Base-by-base conservation (phyloP, 2,797 vertebrate genomes). In the Mormyrus hasselquistii region DNA sequence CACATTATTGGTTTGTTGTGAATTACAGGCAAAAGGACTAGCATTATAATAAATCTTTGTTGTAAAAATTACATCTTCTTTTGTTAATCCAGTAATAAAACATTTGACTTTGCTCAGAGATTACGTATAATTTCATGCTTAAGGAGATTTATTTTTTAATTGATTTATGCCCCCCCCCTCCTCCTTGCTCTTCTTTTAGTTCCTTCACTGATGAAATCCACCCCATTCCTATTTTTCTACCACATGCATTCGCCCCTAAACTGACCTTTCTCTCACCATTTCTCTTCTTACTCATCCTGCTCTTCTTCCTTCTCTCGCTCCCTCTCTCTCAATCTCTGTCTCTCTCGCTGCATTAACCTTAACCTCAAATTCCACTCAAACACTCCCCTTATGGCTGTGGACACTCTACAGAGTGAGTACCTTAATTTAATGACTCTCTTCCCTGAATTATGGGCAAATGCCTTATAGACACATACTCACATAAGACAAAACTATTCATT, bases 141-240 rank as follows among this genome's bases (percentile, higher is more conserved):
- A 91, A 92, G 91, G 25, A 53, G 50, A 86, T 86, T 86, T 86
- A 53, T 87, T 57, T 55, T 86, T 87, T 52, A 25, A 53, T 87
- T 53, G 47, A 86, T 53, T 86, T 86, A 53, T 14, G 2, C 12
- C 6, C 29, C 14, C 14, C 2, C 19, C 5, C 52, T 12, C 22
- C 10, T 38, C 85, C 49, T 19, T 34, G 22, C 14, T 53, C 1
- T 9, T 25, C 10, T 6, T 73, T 25, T 73, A 76, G 25, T 52
- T 4, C 50, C 22, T 29, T 53, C 22, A n/a, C 73, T 79, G 73
- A 79, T n/a, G 38, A 79, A 79, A 50, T 52, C 47, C 44, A 84
- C n/a, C n/a, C 3, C 12, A 22, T 88, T 53, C n/a, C 44, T 49
- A 5, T 88, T 52, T 50, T 47, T 29, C 41, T 44, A 47, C 44